Evolutionary conservation across 2,797 vertebrate genomes (phyloP).

Genomic region (Mallotus villosus): DNA sequence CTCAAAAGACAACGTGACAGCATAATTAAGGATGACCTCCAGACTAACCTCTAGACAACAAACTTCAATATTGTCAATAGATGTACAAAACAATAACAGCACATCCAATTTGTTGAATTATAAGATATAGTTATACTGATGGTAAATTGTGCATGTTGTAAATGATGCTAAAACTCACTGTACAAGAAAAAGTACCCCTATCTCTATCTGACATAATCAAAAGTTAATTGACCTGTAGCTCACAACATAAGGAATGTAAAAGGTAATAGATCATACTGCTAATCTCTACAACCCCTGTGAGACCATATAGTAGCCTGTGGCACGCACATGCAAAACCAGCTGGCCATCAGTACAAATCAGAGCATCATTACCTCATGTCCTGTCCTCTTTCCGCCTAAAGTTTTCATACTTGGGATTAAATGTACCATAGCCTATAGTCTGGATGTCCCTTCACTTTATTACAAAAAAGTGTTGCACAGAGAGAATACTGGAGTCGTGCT

Average conservation of each 20-base stretch:
- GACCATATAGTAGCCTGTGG: background rate
- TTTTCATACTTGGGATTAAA: background rate
- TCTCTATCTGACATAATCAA: no score
- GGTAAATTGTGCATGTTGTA: no score
- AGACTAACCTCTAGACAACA: no score
- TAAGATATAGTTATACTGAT: no score
- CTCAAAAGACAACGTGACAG: background rate
- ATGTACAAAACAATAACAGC: background rate
- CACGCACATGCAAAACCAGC: background rate
- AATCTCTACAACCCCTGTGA: background rate
- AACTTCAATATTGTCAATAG: background rate
- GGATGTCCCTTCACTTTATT: background rate
- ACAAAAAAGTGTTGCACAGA: background rate
- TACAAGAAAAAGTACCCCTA: no score
- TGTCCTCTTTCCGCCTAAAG: background rate
- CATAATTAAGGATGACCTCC: no score
- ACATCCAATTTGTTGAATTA: no score
- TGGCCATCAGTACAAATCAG: background rate
- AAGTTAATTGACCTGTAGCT: no score
- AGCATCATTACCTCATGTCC: background rate
- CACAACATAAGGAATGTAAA: background rate
- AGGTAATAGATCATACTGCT: background rate
- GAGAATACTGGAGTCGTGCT: background rate
- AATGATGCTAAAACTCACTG: no score
- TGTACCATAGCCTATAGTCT: background rate